Evolutionary conservation across 2,113 vertebrate genomes (phyloP).

Genomic region (Mellivora capensis): DNA sequence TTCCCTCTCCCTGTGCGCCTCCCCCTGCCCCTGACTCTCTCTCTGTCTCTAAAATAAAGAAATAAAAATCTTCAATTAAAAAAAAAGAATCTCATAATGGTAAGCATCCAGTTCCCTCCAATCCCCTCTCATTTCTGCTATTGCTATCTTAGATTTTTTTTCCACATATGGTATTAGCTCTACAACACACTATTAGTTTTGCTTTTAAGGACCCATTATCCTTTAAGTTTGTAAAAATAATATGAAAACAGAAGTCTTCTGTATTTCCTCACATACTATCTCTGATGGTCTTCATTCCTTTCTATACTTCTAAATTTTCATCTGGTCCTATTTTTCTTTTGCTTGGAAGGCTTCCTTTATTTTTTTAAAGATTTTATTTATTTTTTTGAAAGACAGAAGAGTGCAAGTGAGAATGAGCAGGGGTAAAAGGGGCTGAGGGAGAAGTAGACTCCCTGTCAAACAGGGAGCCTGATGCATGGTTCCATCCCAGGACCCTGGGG

Average conservation of each 20-base stretch:
- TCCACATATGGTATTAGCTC: background rate
- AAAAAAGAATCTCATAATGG: background rate
- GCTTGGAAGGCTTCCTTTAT: background rate
- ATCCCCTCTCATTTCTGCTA: background rate
- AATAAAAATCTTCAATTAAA: background rate
- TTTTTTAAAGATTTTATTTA: too few species aligned
- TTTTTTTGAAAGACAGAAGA: too few species aligned
- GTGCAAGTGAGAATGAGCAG: too few species aligned
- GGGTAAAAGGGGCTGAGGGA: too few species aligned
- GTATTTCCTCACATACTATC: background rate
- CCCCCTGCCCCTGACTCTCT: background rate
- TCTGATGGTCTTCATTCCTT: background rate
- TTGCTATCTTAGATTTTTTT: background rate
- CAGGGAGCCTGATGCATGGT: too few species aligned
- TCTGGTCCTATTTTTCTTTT: background rate
- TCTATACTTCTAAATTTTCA: background rate
- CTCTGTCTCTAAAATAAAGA: background rate
- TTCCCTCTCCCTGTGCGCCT: background rate
- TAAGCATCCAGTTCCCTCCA: slow-evolving; percentile 1
- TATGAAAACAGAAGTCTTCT: background rate
- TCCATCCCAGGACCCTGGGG: too few species aligned
- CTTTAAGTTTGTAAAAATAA: background rate
- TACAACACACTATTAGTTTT: background rate
- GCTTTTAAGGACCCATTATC: background rate
- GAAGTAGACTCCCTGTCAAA: too few species aligned